A percentile compares a stretch with the other conserved stretches of the same genome.
Evolutionary conservation across 2,888 invertebrate genomes (phyloP).

Genomic region (Aporophyla nigra): DNA sequence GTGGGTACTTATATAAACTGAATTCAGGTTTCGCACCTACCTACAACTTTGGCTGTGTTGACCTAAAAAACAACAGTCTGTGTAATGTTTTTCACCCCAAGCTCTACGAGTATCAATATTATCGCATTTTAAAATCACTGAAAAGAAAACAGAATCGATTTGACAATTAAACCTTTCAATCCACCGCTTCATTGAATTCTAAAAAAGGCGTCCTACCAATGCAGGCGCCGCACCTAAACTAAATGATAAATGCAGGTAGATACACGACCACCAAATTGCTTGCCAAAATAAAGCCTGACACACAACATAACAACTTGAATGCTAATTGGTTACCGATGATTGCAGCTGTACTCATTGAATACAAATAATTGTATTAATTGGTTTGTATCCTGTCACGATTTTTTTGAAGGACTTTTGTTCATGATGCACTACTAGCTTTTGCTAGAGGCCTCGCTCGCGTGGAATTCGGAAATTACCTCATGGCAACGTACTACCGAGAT

Average conservation of each 20-base stretch:
- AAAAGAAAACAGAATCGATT: neutral
- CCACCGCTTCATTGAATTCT: neutral
- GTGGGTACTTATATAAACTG: neutral
- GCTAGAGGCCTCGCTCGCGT: too few species aligned
- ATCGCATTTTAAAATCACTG: neutral
- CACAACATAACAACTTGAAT: slow-evolving; percentile 46
- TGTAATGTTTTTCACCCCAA: neutral
- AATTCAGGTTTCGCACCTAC: neutral
- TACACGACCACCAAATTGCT: slow-evolving; percentile 47
- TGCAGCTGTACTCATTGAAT: slow-evolving; percentile 58
- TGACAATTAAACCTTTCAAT: neutral
- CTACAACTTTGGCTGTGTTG: neutral
- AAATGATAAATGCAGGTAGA: slow-evolving; percentile 40
- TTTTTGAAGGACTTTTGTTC: slow-evolving; percentile 20
- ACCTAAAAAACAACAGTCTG: neutral
- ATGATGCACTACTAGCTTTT: neutral
- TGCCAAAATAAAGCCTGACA: slow-evolving; percentile 54
- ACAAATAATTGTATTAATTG: slow-evolving; percentile 65
- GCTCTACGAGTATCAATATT: neutral
- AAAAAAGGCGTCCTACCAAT: slow-evolving; percentile 19
- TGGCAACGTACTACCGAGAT: too few species aligned
- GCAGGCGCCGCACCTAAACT: slow-evolving; percentile 28
- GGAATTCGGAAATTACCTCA: too few species aligned
- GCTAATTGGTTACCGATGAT: slow-evolving; percentile 55
- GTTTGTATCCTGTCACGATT: slow-evolving; percentile 58